Percentiles rank a stretch among this genome's conserved stretches.
Evolutionary conservation across 2,113 vertebrate genomes (phyloP).

Genomic region (Coreoperca whiteheadi): DNA sequence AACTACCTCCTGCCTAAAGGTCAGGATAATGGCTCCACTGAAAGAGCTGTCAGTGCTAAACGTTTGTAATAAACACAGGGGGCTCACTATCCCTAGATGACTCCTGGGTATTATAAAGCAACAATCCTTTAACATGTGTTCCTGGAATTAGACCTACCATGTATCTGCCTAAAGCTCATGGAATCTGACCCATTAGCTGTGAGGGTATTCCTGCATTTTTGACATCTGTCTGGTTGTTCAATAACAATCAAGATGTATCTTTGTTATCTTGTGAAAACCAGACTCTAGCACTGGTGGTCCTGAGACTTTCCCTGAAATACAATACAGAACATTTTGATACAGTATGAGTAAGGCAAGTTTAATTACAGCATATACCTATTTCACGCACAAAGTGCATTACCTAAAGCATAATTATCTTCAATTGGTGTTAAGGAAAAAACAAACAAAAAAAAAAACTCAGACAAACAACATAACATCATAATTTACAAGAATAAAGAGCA

Average conservation of each 20-base stretch:
- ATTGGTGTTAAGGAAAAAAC: background rate
- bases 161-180: slow-evolving; percentile 37
- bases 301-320: background rate
- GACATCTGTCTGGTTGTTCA: slow-evolving; percentile 33
- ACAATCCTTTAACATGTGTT: slow-evolving; percentile 65
- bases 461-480: background rate
- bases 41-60: slow-evolving; percentile 23
- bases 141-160: slow-evolving; percentile 45
- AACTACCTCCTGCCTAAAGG: slow-evolving; percentile 28
- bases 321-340: background rate
- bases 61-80: slow-evolving; percentile 37
- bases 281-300: background rate
- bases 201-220: slow-evolving; percentile 22
- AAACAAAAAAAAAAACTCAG: too few relatives aligned
- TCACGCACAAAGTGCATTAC: background rate
- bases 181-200: slow-evolving; percentile 35
- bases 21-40: slow-evolving; percentile 22
- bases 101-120: slow-evolving; percentile 48
- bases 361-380: background rate
- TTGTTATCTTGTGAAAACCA: slow-evolving; percentile 1
- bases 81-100: slow-evolving; percentile 48
- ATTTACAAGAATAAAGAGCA: background rate
- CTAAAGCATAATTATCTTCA: background rate
- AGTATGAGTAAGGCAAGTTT: background rate
- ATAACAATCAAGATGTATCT: slow-evolving; percentile 12